A percentile compares a stretch with the other conserved stretches of the same genome.
Conservation (phyloP, 2,888 invertebrate species). For the Pammene aurita region DNA sequence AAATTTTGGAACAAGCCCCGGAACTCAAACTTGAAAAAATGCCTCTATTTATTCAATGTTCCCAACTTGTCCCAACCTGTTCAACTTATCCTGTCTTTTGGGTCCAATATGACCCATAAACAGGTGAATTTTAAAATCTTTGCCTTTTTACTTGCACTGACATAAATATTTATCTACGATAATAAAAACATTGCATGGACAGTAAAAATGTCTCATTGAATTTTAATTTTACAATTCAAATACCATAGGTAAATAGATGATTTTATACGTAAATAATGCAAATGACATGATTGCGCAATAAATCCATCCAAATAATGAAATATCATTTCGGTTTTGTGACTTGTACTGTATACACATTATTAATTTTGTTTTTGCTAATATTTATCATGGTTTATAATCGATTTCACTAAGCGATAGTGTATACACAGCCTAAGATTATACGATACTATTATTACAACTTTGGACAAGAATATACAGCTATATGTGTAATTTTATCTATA, state of each 20-base stretch:
- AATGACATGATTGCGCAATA: background rate
- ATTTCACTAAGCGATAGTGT: conserved; percentile 37
- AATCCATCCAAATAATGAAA: background rate
- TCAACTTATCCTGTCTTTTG: background rate
- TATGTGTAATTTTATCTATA: conserved; percentile 2
- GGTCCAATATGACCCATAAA: background rate
- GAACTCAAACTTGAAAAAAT: too few species aligned
- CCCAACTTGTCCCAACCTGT: background rate
- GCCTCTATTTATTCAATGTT: background rate
- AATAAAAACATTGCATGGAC: background rate
- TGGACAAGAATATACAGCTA: conserved; percentile 33
- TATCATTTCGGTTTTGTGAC: conserved; percentile 12
- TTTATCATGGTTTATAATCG: conserved; percentile 31
- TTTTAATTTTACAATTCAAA: too few species aligned
- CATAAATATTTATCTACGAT: background rate
- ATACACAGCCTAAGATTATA: conserved; percentile 43
- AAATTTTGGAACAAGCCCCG: background rate
- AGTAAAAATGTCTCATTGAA: too few species aligned
- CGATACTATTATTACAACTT: conserved; percentile 40
- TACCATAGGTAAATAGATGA: background rate
- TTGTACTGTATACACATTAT: conserved; percentile 49
- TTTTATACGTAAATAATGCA: conserved; percentile 5
- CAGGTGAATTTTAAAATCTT: background rate
- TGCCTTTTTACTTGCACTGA: background rate
- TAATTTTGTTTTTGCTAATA: conserved; percentile 47